phyloP scores from a whole-genome alignment of 2,888 invertebrate species.

The Maniola hyperantus region DNA sequence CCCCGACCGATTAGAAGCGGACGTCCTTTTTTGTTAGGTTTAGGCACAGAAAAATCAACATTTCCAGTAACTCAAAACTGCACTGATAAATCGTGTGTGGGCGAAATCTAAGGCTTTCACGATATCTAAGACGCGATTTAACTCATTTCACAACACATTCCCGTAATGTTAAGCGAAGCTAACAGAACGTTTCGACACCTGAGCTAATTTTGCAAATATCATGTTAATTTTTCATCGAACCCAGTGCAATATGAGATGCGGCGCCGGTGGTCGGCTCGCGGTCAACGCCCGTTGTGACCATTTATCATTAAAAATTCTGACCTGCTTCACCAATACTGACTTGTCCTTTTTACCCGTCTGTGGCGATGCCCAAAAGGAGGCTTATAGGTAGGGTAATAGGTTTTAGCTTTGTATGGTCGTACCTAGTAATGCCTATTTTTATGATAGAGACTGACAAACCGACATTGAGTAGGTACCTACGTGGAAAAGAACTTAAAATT shows the following conservation, averaged over 20 bases:
- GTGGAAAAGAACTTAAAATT: too few species aligned
- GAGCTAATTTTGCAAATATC: conserved; percentile 64
- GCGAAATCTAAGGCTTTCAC: conserved; percentile 27
- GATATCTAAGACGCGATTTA: conserved; percentile 33
- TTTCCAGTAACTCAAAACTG: conserved; percentile 1
- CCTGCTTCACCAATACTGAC: conserved; percentile 44
- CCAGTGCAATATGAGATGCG: conserved; percentile 64
- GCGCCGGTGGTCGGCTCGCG: conserved; percentile 62
- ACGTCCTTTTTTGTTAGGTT: too few species aligned
- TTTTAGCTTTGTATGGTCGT: too few species aligned
- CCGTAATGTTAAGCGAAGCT: conserved; percentile 47
- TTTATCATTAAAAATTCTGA: conserved; percentile 47
- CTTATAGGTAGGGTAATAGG: too few species aligned
- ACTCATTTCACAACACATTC: conserved; percentile 36
- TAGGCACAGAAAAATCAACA: background rate
- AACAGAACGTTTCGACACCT: conserved; percentile 51
- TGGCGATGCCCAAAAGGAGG: background rate
- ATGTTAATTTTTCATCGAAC: conserved; percentile 68
- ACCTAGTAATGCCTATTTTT: too few species aligned
- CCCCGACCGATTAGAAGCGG: too few species aligned
- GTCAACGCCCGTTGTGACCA: conserved; percentile 45
- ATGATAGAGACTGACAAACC: too few species aligned
- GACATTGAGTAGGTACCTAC: too few species aligned
- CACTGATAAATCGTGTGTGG: conserved; percentile 28
- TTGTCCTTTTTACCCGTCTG: conserved; percentile 21